These are phyloP conservation scores for Eudyptes chrysolophus DNA, from an alignment of 2,113 vertebrate genomes.

Conservation along the genomic window DNA sequence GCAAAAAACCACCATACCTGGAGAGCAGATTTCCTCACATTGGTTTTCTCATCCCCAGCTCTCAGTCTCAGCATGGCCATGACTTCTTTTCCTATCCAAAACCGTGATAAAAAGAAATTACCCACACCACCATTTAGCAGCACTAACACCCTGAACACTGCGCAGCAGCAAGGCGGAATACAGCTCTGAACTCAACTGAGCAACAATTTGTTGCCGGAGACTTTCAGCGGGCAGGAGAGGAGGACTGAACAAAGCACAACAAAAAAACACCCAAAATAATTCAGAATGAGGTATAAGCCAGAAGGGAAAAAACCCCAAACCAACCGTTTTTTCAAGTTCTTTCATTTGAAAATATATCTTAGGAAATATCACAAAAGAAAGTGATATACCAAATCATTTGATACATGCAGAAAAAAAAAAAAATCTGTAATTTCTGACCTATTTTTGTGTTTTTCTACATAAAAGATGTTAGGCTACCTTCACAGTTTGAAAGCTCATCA, in stretches of 20 bases:
- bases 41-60: constrained; percentile 82
- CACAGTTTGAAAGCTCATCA: neutral
- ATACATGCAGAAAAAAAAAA: neutral
- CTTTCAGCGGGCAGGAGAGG: neutral
- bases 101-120: neutral
- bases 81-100: constrained; percentile 76
- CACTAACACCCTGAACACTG: neutral
- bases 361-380: neutral
- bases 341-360: neutral
- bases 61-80: constrained; percentile 80
- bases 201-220: neutral
- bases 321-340: neutral
- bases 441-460: neutral
- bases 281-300: neutral
- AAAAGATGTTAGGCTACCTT: neutral
- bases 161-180: neutral
- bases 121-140: neutral
- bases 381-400: neutral
- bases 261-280: neutral
- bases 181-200: neutral
- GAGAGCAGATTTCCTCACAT: constrained; percentile 89
- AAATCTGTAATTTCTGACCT: neutral
- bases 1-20: constrained; percentile 77
- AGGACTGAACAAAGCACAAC: neutral
- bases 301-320: neutral